Conservation (phyloP, 2,113 vertebrate species). For the Psittacus erithacus region DNA sequence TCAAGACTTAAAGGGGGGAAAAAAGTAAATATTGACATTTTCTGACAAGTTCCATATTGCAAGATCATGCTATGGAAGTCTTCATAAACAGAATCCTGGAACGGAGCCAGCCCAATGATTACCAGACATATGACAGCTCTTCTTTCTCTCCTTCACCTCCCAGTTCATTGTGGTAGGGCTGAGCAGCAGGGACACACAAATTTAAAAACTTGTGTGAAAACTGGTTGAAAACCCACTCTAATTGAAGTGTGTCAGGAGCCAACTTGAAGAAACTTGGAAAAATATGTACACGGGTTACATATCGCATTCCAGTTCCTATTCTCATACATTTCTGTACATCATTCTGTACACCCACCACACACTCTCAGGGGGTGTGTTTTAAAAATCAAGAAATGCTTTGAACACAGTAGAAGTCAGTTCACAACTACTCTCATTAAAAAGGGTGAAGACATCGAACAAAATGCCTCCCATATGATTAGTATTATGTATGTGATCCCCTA, state of each 20-base stretch:
- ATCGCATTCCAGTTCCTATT: not conserved
- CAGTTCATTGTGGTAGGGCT: not conserved
- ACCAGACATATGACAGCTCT: not conserved
- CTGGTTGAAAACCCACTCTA: not conserved
- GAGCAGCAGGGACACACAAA: not conserved
- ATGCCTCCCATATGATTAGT: not conserved
- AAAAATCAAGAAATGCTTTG: not conserved
- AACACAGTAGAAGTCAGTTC: not conserved
- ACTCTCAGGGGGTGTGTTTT: not conserved
- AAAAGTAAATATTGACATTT: not conserved
- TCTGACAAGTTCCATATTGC: not conserved
- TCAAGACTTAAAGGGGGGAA: not conserved
- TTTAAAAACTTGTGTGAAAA: not conserved
- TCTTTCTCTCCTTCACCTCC: not conserved
- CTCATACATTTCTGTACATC: not conserved
- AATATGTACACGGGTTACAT: not conserved
- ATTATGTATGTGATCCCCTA: not conserved
- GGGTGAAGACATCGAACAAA: not conserved
- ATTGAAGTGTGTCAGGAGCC: not conserved
- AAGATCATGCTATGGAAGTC: not conserved
- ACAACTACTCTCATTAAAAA: not conserved
- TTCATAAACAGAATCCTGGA: not conserved
- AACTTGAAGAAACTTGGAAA: not conserved
- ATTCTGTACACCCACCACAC: not conserved
- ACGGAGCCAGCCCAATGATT: not conserved